These are phyloP conservation scores for Myopa tessellatipennis DNA, from an alignment of 2,888 invertebrate genomes.

Conservation along the genomic window DNA sequence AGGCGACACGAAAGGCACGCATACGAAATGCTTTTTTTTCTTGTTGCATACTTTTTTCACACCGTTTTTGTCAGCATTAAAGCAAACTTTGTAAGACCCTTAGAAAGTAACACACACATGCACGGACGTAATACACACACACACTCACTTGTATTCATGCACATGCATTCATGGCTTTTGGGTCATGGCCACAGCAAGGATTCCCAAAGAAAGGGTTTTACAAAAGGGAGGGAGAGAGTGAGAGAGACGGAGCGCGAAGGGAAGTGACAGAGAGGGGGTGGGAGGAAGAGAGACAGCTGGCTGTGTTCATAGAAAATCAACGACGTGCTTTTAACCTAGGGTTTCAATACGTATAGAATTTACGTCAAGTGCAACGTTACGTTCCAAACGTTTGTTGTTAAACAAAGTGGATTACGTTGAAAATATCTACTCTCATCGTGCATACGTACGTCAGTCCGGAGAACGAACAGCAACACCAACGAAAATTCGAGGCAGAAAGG, in stretches of 20 bases:
- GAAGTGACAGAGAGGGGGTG: background rate
- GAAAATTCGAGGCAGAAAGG: background rate
- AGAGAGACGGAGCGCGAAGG: background rate
- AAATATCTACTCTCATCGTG: constrained; percentile 19
- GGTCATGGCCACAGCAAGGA: background rate
- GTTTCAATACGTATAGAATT: background rate
- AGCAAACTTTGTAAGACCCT: background rate
- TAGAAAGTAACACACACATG: background rate
- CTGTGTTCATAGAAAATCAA: too few species aligned
- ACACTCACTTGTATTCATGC: background rate
- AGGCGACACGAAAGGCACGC: constrained; percentile 25
- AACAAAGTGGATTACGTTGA: constrained; percentile 60
- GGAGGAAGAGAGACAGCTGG: background rate
- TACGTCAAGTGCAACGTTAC: constrained; percentile 7
- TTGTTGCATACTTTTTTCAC: background rate
- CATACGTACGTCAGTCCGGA: background rate
- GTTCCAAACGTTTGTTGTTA: constrained; percentile 59
- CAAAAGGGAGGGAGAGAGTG: background rate
- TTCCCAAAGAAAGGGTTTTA: background rate
- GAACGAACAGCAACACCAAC: background rate
- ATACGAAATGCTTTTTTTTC: background rate
- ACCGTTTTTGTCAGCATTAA: background rate
- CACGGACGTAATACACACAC: background rate
- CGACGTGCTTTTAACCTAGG: background rate
- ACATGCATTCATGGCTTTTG: background rate